Conservation (phyloP, 2,888 invertebrate species). For the Agrotis segetum region DNA sequence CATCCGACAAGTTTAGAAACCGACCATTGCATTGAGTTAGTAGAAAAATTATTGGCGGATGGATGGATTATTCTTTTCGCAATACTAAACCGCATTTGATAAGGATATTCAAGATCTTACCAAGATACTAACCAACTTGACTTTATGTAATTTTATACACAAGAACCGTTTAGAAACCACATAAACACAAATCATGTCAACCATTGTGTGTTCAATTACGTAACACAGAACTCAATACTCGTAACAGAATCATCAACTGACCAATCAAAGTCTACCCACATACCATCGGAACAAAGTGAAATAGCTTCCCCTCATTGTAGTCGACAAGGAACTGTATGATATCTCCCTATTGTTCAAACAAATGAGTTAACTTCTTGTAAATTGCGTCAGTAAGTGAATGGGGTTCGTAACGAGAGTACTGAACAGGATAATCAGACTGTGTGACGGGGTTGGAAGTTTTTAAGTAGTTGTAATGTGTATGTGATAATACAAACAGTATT, state of each 20-base stretch:
- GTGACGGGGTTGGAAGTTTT: slow-evolving; percentile 20
- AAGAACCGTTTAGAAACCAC: not conserved
- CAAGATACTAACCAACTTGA: too few species aligned
- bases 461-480: not conserved
- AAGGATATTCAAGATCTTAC: too few species aligned
- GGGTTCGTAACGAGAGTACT: slow-evolving; percentile 46
- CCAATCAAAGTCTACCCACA: slow-evolving; percentile 22
- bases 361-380: slow-evolving; percentile 55
- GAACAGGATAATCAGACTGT: slow-evolving; percentile 12
- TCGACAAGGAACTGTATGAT: slow-evolving; percentile 57
- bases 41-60: too few species aligned
- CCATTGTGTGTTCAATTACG: slow-evolving; percentile 15
- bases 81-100: too few species aligned
- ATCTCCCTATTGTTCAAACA: slow-evolving; percentile 59
- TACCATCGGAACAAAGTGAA: slow-evolving; percentile 44
- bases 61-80: too few species aligned
- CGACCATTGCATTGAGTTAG: too few species aligned
- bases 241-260: slow-evolving; percentile 28
- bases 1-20: too few species aligned
- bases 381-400: slow-evolving; percentile 47
- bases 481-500: too few species aligned
- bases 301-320: slow-evolving; percentile 63
- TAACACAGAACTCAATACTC: slow-evolving; percentile 5
- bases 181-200: not conserved
- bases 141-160: not conserved